These are phyloP conservation scores for Anguilla japonica DNA, from an alignment of 2,113 vertebrate species.

Conservation along the genomic window DNA sequence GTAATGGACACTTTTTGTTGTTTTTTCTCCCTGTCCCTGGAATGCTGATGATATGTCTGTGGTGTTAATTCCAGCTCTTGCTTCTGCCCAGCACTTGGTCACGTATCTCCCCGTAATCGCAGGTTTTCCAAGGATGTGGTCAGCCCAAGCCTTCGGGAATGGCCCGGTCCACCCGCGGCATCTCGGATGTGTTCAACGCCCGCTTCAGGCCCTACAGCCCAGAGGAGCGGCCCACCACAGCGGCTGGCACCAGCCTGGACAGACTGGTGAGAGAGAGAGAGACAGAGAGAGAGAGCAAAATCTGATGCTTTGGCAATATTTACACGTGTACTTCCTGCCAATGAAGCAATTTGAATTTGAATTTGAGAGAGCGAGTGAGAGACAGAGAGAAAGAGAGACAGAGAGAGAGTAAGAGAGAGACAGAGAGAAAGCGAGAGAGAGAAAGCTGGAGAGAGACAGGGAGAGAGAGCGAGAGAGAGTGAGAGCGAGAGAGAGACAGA, in stretches of 20 bases:
- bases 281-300: not conserved
- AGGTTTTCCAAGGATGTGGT: constrained; percentile 95
- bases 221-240: constrained; percentile 84
- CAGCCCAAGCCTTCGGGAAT: constrained; percentile 84
- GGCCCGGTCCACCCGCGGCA: constrained; percentile 81
- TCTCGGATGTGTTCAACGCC: constrained; percentile 81
- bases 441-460: not conserved
- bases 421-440: not conserved
- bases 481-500: not conserved
- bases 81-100: not conserved
- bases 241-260: constrained; percentile 87
- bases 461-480: constrained; percentile 32
- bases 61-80: not conserved
- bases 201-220: constrained; percentile 84
- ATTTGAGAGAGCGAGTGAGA: not conserved
- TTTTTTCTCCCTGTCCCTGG: not conserved
- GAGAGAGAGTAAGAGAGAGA: not conserved
- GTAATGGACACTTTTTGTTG: not conserved
- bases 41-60: not conserved
- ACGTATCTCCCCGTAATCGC: constrained; percentile 39
- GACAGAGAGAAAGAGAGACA: not conserved
- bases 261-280: constrained; percentile 80
- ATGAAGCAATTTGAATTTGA: too few species aligned
- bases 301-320: too few species aligned
- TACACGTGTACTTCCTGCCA: too few species aligned